Evolutionary conservation across 2,888 invertebrate species (phyloP).

Genomic region (Mythimna loreyi): DNA sequence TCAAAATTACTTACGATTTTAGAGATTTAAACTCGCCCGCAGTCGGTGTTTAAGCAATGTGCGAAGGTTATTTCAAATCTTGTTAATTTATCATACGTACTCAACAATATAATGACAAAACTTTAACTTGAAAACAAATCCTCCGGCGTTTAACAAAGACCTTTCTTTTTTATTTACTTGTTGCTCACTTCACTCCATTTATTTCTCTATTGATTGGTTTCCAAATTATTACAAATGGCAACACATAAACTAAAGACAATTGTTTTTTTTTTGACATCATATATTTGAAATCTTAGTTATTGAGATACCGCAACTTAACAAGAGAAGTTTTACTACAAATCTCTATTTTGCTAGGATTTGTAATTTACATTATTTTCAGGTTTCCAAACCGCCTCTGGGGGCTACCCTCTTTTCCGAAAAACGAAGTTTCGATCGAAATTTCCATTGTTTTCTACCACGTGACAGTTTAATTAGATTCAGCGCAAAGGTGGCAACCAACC

Average conservation of each 20-base stretch:
- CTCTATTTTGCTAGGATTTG: too few species aligned
- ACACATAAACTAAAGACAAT: conserved; percentile 15
- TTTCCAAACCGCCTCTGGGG: too few species aligned
- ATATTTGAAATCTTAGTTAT: background rate
- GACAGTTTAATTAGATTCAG: too few species aligned
- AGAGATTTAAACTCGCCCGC: background rate
- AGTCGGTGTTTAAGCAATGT: background rate
- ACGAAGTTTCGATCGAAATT: too few species aligned
- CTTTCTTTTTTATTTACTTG: conserved; percentile 27
- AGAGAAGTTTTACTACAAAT: too few species aligned
- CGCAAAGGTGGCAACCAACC: too few species aligned
- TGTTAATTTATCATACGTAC: background rate
- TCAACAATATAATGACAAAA: background rate
- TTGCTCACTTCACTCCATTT: conserved; percentile 41
- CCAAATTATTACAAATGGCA: conserved; percentile 33
- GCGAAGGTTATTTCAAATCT: background rate
- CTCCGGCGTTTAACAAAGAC: background rate
- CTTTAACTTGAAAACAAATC: background rate
- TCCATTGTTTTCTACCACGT: too few species aligned
- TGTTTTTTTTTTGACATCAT: background rate
- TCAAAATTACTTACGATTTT: conserved; percentile 42
- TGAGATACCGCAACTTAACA: background rate
- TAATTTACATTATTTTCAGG: too few species aligned
- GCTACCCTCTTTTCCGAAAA: too few species aligned
- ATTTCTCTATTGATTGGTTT: conserved; percentile 29